Evolutionary conservation across 92 coral and sea anemone genomes (phyloP).

Genomic region (Heteractis magnifica): DNA sequence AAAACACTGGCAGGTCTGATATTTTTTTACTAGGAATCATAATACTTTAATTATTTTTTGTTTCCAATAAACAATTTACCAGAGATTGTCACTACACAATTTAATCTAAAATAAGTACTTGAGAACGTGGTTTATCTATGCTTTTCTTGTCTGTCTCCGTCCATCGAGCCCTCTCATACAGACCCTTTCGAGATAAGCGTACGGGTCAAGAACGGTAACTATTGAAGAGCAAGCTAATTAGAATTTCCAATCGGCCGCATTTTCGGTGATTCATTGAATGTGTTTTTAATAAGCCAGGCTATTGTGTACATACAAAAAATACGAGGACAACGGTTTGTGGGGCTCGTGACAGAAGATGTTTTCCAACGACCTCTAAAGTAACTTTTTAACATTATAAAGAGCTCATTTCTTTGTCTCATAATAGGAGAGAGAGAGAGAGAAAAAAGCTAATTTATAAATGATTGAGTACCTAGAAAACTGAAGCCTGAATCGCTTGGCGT

Average conservation of each 20-base stretch:
- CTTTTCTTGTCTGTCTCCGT: slow-evolving; percentile 26
- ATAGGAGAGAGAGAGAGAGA: slow-evolving; percentile 19
- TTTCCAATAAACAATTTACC: slow-evolving; percentile 69
- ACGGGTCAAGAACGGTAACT: slow-evolving; percentile 38
- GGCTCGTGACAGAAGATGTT: slow-evolving; percentile 33
- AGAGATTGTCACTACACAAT: slow-evolving; percentile 72
- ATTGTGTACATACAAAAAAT: slow-evolving; percentile 92
- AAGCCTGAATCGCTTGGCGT: slow-evolving; percentile 58
- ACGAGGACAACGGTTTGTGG: slow-evolving; percentile 36
- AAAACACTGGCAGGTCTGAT: slow-evolving; percentile 17
- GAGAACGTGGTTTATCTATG: slow-evolving; percentile 24
- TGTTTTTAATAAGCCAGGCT: slow-evolving; percentile 86
- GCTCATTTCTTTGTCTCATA: slow-evolving; percentile 19
- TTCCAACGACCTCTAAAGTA: slow-evolving; percentile 21
- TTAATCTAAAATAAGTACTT: slow-evolving; percentile 46
- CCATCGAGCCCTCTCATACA: slow-evolving; percentile 19
- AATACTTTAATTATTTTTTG: slow-evolving; percentile 62
- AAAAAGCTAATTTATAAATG: slow-evolving; percentile 39
- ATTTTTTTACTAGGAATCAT: slow-evolving; percentile 29
- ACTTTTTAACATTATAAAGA: slow-evolving; percentile 21
- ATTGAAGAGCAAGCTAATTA: slow-evolving; percentile 57
- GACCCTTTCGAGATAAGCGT: slow-evolving; percentile 20
- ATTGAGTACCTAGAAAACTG: slow-evolving; percentile 44
- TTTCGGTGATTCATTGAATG: slow-evolving; percentile 80
- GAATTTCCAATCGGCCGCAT: slow-evolving; percentile 77